Conservation (phyloP, 2,113 vertebrate genomes). For the Greenwoodochromis staneri region DNA sequence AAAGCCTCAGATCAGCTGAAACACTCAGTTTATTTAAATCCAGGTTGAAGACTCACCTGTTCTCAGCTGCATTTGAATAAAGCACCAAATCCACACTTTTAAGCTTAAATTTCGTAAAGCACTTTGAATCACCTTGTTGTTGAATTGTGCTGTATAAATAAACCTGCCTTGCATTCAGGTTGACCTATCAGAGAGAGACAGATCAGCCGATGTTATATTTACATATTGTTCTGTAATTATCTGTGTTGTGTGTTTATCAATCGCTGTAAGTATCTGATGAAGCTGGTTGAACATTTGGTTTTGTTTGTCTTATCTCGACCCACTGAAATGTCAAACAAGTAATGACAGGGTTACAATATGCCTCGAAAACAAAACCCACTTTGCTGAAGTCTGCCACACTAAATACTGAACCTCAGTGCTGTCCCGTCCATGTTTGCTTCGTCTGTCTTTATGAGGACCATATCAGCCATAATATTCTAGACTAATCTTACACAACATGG, state of each 20-base stretch:
- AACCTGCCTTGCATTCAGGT: background rate
- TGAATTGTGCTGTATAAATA: background rate
- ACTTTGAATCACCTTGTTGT: background rate
- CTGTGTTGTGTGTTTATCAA: background rate
- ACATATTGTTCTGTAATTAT: background rate
- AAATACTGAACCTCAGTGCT: background rate
- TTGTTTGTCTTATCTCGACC: background rate
- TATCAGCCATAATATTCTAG: background rate
- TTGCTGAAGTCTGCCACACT: background rate
- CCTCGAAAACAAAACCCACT: background rate
- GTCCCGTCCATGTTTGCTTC: background rate
- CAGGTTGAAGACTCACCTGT: background rate
- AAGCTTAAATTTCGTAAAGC: background rate
- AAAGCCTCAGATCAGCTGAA: background rate
- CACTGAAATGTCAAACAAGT: background rate
- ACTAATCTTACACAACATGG: background rate
- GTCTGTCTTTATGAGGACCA: background rate
- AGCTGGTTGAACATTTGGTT: background rate
- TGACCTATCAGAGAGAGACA: background rate
- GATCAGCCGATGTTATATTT: background rate
- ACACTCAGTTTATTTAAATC: background rate
- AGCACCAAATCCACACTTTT: fast-evolving
- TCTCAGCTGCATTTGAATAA: background rate
- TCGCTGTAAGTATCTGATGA: background rate
- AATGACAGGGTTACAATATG: background rate